Base-by-base conservation (phyloP, 1,140 invertebrate genomes). In the Dreissena rostriformis region DNA sequence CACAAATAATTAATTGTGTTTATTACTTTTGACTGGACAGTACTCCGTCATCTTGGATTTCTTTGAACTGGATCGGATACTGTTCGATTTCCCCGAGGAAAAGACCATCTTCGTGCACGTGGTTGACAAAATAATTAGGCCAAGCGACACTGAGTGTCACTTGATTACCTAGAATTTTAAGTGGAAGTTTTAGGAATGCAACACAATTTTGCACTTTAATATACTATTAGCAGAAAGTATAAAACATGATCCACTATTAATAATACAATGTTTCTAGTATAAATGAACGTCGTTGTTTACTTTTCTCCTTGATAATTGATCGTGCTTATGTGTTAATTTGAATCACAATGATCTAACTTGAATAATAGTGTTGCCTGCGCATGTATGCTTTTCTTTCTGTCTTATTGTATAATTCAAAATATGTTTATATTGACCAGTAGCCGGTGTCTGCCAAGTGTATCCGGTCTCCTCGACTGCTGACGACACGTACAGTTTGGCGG, bases 401-500 rank as follows among this genome's bases (percentile, higher is more conserved):
- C 39, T 39, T 5, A 8, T 39, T 39, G 39, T 39, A 39, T 39
- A 2, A 39, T 39, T 39, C 39, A 2, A 39, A 2, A 24, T 5
- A 63, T 63, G 7, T n/a, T 7, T n/a, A 5, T 11, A n/a, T 11
- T n/a, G 19, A 63, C 61, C 61, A 4, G 51, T 53, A 8, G 19
- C 53, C 28, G 51, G 8, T 15, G 67, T 71, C 28, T 79, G 78
- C 79, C 78, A 84, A 12, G 17, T 67, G 68, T 81, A 66, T 12
- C 57, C 61, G 11, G 74, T 72, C 0, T 73, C 53, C 15, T 55
- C 52, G 24, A 15, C 57, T 24, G 74, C 84, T 19, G 72, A 67
- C 1, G 67, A 39, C 53, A 82, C 66, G 17, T 76, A 97, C 94
- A 89, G 97, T 49, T 94, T 97, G 96, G 92, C 96, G 96, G 53